A percentile compares a stretch with the other conserved stretches of the same genome.
Conservation (phyloP, 1,140 invertebrate genomes). For the Leptinotarsa undecemlineata region DNA sequence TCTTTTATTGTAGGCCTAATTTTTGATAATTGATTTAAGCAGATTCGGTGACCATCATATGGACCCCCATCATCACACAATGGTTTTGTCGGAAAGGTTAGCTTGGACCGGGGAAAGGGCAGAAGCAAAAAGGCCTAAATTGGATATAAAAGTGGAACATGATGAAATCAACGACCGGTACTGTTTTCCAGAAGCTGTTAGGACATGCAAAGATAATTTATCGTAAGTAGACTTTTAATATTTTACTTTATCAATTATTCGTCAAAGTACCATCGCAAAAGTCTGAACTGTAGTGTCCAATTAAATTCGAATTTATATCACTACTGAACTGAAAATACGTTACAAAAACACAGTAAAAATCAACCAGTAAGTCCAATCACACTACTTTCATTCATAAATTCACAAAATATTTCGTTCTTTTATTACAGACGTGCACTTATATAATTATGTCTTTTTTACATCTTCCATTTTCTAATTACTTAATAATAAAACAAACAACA, state of each 20-base stretch:
- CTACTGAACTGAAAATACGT: not conserved
- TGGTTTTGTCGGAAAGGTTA: slow-evolving; percentile 44
- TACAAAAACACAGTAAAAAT: not conserved
- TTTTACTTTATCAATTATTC: not conserved
- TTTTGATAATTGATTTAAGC: slow-evolving; percentile 28
- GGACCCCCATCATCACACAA: slow-evolving; percentile 42
- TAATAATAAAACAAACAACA: too few species aligned
- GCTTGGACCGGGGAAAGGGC: slow-evolving; percentile 51
- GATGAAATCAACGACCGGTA: slow-evolving; percentile 66
- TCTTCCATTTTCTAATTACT: too few species aligned
- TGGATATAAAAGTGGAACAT: slow-evolving; percentile 69
- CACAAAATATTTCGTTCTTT: too few species aligned
- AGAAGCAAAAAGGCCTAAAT: slow-evolving; percentile 63
- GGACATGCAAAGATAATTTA: slow-evolving; percentile 48
- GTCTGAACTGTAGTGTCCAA: too few species aligned
- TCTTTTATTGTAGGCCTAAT: too few species aligned
- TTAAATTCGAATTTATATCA: too few species aligned
- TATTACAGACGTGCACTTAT: too few species aligned
- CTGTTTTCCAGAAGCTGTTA: slow-evolving; percentile 51
- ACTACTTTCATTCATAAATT: too few species aligned
- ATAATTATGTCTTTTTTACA: too few species aligned
- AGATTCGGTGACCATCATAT: slow-evolving; percentile 52
- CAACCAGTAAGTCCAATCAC: too few species aligned
- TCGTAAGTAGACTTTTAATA: slow-evolving; percentile 45
- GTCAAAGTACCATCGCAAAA: too few species aligned